These are phyloP conservation scores for Rhodophaea formosa DNA, from an alignment of 2,888 invertebrate species.

Conservation along the genomic window DNA sequence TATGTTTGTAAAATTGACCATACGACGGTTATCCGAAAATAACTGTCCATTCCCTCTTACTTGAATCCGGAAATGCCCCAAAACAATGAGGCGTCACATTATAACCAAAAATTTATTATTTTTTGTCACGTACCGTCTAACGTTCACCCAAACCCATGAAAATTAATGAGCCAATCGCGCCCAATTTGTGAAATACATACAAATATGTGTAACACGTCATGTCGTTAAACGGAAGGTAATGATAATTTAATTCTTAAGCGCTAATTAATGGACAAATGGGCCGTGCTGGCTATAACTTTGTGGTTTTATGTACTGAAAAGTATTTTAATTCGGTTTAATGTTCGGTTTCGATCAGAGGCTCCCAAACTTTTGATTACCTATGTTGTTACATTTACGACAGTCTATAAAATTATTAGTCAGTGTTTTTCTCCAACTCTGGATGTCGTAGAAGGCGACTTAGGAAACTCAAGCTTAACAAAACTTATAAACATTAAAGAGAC, in stretches of 20 bases:
- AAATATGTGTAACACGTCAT: constrained; percentile 19
- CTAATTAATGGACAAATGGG: constrained; percentile 18
- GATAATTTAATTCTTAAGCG: constrained; percentile 13
- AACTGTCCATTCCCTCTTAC: not conserved
- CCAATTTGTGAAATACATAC: constrained; percentile 17
- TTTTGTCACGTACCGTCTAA: not conserved
- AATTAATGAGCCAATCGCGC: constrained; percentile 17
- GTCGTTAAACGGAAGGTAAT: constrained; percentile 14
- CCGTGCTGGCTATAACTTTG: constrained; percentile 12
- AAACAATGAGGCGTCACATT: constrained; percentile 8
- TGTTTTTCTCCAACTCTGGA: too few relatives aligned
- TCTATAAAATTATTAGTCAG: too few relatives aligned
- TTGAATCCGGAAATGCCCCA: constrained; percentile 1
- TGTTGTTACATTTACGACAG: too few relatives aligned
- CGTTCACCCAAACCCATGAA: constrained; percentile 12
- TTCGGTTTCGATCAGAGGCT: not conserved
- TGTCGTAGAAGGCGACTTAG: too few relatives aligned
- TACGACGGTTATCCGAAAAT: not conserved
- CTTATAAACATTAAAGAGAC: too few relatives aligned
- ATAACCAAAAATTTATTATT: not conserved
- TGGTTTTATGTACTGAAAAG: constrained; percentile 17
- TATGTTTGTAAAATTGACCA: too few relatives aligned
- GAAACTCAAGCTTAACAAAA: too few relatives aligned
- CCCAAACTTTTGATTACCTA: not conserved
- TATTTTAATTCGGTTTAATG: constrained; percentile 18